phyloP scores from a whole-genome alignment of 2,113 vertebrate species.

The Tychaedon coryphoeus region DNA sequence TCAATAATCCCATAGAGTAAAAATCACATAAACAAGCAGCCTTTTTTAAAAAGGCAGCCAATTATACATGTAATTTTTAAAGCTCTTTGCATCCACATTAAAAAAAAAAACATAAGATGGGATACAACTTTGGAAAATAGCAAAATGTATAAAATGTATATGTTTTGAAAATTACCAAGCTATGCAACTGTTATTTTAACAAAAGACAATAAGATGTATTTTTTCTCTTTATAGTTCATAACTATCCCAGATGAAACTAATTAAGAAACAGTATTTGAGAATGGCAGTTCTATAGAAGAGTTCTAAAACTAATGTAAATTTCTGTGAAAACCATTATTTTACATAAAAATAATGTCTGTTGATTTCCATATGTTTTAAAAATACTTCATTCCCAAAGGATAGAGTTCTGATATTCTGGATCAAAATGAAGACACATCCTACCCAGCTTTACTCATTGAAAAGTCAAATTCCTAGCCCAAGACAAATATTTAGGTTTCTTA shows the following conservation, averaged over 20 bases:
- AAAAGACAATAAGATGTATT: background rate
- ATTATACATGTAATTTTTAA: background rate
- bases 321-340: background rate
- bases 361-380: background rate
- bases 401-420: background rate
- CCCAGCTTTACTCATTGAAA: background rate
- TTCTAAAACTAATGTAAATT: background rate
- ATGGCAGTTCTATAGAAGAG: background rate
- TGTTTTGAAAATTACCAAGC: background rate
- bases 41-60: background rate
- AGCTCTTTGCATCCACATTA: background rate
- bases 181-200: background rate
- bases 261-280: background rate
- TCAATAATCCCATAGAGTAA: background rate
- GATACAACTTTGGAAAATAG: background rate
- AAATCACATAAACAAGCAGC: background rate
- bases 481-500: background rate
- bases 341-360: background rate
- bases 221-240: background rate
- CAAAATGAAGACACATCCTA: background rate
- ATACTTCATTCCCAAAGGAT: background rate
- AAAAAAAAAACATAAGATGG: background rate
- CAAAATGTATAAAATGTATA: background rate
- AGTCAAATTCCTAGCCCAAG: background rate
- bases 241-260: background rate